Evolutionary conservation across 2,888 invertebrate genomes (phyloP), one percentile per base, ranked within the genome.

Genomic region (Zhengitettix transpicula): DNA sequence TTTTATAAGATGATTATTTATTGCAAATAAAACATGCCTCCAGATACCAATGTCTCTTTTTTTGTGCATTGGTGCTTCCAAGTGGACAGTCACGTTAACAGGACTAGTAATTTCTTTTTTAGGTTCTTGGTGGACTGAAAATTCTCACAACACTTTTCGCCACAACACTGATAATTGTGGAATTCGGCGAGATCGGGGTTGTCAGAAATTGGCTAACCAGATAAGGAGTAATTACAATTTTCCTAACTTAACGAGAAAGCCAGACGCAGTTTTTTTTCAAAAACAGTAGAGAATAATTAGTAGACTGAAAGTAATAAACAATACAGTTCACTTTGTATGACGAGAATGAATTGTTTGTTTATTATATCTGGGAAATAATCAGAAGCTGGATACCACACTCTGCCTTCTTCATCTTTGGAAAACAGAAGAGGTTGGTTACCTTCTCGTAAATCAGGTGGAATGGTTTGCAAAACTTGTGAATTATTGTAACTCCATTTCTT

Each of bases 211-310:
- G 60, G 62, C 16, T 60, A 58, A 44, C 61, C 62, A 40, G 62
- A 62, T 56, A 85, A 73, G 58, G 83, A 81, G 68, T 82, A 80
- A 71, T 85, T 82, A 12, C 85, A 84, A 73, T n/a, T 84, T 85
- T 58, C 78, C 78, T 67, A 84, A 74, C 68, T 80, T 82, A 57
- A 83, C 79, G 55, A 89, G 70, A 65, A 83, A 83, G 5, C 86
- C 85, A 52, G 79, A 80, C 54, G 81, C 78, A 10, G 87, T 78
- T 71, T 89, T 87, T 67, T 83, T 83, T 63, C n/a, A n/a, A n/a
- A n/a, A n/a, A n/a, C n/a, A n/a, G n/a, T n/a, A n/a, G n/a, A n/a
- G n/a, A n/a, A n/a, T n/a, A n/a, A n/a, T n/a, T n/a, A n/a, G n/a
- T n/a, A n/a, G n/a, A n/a, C n/a, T n/a, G n/a, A n/a, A n/a, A n/a